Base-by-base conservation (phyloP, 2,888 invertebrate species). In the Boloria euphrosyne region DNA sequence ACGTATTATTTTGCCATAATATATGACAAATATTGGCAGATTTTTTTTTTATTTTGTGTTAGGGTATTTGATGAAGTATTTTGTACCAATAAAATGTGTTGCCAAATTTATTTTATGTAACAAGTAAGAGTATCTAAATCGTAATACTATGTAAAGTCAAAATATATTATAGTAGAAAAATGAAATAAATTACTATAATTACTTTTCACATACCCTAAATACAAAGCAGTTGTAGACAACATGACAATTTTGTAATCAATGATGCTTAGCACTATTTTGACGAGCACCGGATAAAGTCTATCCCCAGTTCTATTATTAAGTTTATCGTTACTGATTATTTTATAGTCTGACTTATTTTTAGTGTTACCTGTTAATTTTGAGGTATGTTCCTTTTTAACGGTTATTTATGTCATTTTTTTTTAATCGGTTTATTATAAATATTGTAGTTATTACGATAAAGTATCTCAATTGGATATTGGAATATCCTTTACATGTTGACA, bases 331-430 rank as follows among this genome's bases (percentile, higher is more conserved):
- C 82, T 86, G 80, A 86, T 86, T 83, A 76, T 85, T 82, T 84
- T 81, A 74, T 82, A 87, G 86, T 88, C 84, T 89, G 87, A 87
- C 85, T 87, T 87, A 83, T 79, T 80, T 81, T 80, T 78, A 85
- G 81, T 78, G 84, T 89, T 87, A 85, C 80, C 82, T 86, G 85
- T 57, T 87, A 81, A 81, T 84, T 83, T 82, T 69, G 18, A 70
- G 68, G 76, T 79, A 80, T 82, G 78, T 80, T 76, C 79, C 80
- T 67, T 66, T 69, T 68, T 70, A 75, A 70, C 18, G 57, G 2
- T 54, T 46, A 57, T 46, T 58, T 64, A 10, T 31, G 17, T 44
- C 31, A 17, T 66, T 47, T 61, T 49, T 61, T 38, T 6, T 6
- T 31, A 6, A 6, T 6, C 31, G 31, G 31, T 31, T 31, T 31